A percentile compares a stretch with the other conserved stretches of the same genome.
Evolutionary conservation across 2,797 vertebrate species (phyloP).

Genomic region (Parauchenoglanis ngamensis): DNA sequence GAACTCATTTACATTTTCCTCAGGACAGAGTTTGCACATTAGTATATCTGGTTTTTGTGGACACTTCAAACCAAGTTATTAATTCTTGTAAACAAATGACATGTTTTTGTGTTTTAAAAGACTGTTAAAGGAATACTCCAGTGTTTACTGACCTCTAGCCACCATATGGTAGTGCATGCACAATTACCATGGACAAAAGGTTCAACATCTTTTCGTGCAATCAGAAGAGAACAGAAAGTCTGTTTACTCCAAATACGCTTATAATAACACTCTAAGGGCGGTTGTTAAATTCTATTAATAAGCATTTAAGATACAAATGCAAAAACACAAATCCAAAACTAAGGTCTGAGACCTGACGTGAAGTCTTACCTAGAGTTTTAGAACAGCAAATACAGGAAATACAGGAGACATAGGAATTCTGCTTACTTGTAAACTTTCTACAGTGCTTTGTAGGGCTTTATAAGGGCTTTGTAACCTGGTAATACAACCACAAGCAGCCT

Average conservation of each 20-base stretch:
- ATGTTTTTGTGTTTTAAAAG: background rate
- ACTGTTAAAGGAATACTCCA: background rate
- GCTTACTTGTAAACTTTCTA: background rate
- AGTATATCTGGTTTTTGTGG: background rate
- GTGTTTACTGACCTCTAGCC: background rate
- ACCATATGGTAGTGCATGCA: background rate
- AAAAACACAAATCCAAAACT: background rate
- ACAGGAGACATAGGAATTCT: background rate
- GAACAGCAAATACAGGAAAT: background rate
- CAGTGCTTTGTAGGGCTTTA: background rate
- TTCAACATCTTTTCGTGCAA: background rate
- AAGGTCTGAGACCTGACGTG: background rate
- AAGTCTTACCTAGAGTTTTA: background rate
- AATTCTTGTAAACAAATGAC: background rate
- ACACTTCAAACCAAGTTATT: background rate
- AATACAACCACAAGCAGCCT: background rate
- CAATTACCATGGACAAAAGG: background rate
- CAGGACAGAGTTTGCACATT: background rate
- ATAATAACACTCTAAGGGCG: background rate
- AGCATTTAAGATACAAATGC: background rate
- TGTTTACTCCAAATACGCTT: background rate
- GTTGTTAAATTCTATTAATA: background rate
- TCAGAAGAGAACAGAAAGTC: background rate
- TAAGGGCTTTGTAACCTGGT: background rate
- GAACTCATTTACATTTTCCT: background rate